Evolutionary conservation across 1,140 invertebrate genomes (phyloP), one percentile per base, ranked within the genome.

Genomic region (Platorchestia sp.): DNA sequence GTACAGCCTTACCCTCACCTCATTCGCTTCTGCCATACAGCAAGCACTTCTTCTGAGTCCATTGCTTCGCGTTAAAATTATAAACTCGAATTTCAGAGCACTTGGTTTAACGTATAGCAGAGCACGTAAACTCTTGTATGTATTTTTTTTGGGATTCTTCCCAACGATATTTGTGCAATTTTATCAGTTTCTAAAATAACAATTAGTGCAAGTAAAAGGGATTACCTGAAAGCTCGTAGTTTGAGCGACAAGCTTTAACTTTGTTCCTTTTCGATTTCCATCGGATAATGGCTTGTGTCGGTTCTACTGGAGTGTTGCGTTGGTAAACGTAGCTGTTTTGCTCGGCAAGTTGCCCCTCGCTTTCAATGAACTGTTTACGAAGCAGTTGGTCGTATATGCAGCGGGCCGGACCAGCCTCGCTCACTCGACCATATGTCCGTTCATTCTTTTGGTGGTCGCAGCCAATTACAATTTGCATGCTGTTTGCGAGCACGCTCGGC

Each of bases 381-480:
- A 41, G n/a, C 87, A 89, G n/a, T 42, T 44, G 87, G n/a, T 89
- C 87, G 7, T 89, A 89, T 14, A 89, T 89, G 87, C 87, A 89
- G 87, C 36, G 87, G 87, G 27, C 3, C 43, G 87, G 87, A 42
- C 87, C 7, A 89, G 87, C 10, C 87, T 41, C 36, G 19, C 91
- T 44, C 91, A 93, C 91, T 93, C 91, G 45, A 93, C 43, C 91
- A 93, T 93, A 93, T 93, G 91, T 93, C 91, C 45, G 40, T 41
- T 93, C 91, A 93, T 93, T 93, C 91, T 93, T 93, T 93, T 93
- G 44, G 91, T 44, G 40, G 91, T n/a, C 91, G 91, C 91, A n/a
- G 45, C 91, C 91, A 93, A 93, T 93, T 93, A 93, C 91, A 93
- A 93, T 93, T 93, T 93, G 91, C 91, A 93, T 93, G 91, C 45